These are phyloP conservation scores for Noctua pronuba DNA, from an alignment of 2,888 invertebrate genomes.

Conservation along the genomic window DNA sequence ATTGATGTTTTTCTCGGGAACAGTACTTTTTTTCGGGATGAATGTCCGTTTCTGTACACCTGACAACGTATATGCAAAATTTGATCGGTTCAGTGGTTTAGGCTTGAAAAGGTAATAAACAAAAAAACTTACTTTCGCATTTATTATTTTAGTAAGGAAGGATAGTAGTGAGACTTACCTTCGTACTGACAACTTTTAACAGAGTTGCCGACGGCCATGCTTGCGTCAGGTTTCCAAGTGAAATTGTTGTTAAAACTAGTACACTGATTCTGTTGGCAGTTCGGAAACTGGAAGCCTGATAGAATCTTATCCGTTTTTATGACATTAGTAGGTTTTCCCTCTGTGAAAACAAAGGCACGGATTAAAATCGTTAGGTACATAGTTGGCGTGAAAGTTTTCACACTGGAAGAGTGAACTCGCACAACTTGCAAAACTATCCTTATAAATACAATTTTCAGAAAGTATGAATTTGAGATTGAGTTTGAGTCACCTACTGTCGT, in stretches of 20 bases:
- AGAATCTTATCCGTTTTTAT: constrained; percentile 22
- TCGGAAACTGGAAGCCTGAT: constrained; percentile 10
- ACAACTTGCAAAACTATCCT: not conserved
- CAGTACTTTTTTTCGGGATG: too few relatives aligned
- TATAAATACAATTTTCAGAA: not conserved
- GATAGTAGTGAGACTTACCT: constrained; percentile 29
- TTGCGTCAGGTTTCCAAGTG: constrained; percentile 14
- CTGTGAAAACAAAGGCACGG: constrained; percentile 19
- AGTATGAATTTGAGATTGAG: too few relatives aligned
- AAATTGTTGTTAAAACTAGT: constrained; percentile 12
- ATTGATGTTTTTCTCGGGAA: too few relatives aligned
- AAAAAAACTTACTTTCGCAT: too few relatives aligned
- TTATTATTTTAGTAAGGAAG: too few relatives aligned
- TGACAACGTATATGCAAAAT: too few relatives aligned
- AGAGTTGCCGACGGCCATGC: constrained; percentile 10
- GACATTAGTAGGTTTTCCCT: constrained; percentile 36
- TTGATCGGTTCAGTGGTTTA: too few relatives aligned
- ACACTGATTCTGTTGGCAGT: constrained; percentile 12
- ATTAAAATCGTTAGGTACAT: not conserved
- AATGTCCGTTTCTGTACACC: too few relatives aligned
- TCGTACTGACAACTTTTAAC: constrained; percentile 50
- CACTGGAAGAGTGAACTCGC: not conserved
- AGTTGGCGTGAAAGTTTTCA: not conserved
- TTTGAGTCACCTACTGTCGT: too few relatives aligned
- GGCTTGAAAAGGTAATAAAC: too few relatives aligned